These are phyloP conservation scores for Lymantria monacha DNA, from an alignment of 2,888 invertebrate species.

Conservation along the genomic window DNA sequence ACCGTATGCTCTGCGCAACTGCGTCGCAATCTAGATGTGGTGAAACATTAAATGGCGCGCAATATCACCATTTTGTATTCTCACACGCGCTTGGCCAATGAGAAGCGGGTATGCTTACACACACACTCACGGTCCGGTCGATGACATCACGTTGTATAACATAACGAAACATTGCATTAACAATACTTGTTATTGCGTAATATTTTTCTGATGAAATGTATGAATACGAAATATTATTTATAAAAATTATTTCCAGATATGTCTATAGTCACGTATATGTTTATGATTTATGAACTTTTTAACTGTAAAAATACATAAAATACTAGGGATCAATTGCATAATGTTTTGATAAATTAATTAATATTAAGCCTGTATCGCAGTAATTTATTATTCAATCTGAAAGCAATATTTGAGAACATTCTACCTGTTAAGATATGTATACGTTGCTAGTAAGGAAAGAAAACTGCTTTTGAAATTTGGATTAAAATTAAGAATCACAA, in stretches of 20 bases:
- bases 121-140: conserved; percentile 16
- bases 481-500: too few species aligned
- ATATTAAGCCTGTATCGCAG: too few species aligned
- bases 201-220: conserved; percentile 17
- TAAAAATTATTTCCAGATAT: neutral
- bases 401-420: too few species aligned
- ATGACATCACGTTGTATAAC: conserved; percentile 21
- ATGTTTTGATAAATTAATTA: too few species aligned
- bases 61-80: conserved; percentile 18
- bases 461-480: too few species aligned
- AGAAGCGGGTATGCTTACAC: conserved; percentile 12
- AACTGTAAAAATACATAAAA: too few species aligned
- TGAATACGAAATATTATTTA: neutral
- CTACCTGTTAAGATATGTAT: too few species aligned
- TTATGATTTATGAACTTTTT: too few species aligned
- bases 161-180: conserved; percentile 22
- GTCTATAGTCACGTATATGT: too few species aligned
- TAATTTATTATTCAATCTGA: too few species aligned
- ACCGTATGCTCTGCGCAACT: conserved; percentile 26
- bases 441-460: too few species aligned
- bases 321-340: too few species aligned
- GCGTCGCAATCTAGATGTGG: conserved; percentile 26
- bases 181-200: conserved; percentile 26
- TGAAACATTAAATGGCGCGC: conserved; percentile 26
- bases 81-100: conserved; percentile 19